Conservation (phyloP, 2,797 vertebrate species). For the Arrhamphus sclerolepis region DNA sequence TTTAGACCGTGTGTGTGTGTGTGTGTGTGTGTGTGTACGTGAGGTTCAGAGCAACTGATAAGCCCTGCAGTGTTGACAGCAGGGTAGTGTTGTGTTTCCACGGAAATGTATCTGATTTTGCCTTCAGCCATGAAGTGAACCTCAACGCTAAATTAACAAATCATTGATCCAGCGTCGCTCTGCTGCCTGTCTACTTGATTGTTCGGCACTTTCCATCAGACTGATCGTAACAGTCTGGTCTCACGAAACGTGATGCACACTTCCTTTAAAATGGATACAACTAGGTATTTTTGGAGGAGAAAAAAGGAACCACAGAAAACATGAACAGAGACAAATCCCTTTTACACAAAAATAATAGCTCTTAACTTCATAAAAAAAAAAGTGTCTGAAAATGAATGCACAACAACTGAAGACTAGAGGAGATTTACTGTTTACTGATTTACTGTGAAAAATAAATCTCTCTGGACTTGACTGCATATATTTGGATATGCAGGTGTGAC, state of each 20-base stretch:
- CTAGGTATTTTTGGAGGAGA: neutral
- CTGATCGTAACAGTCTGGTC: conserved; percentile 22
- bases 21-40: conserved; percentile 10
- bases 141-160: conserved; percentile 31
- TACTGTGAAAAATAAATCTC: too few relatives aligned
- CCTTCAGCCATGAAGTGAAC: conserved; percentile 29
- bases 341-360: neutral
- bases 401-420: too few relatives aligned
- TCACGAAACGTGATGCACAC: conserved; percentile 5
- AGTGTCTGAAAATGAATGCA: neutral
- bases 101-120: conserved; percentile 52
- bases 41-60: conserved; percentile 1
- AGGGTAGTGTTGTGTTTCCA: conserved; percentile 37
- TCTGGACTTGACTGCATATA: too few relatives aligned
- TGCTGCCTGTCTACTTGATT: conserved; percentile 7
- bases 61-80: conserved; percentile 28
- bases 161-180: conserved; percentile 24
- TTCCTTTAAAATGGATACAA: accelerated
- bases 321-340: too few relatives aligned
- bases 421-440: too few relatives aligned
- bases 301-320: neutral
- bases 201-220: conserved; percentile 33
- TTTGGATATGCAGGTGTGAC: too few relatives aligned
- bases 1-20: conserved; percentile 8
- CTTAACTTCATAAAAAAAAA: neutral